Evolutionary conservation across 2,113 vertebrate genomes (phyloP).

Genomic region (Salminus brasiliensis): DNA sequence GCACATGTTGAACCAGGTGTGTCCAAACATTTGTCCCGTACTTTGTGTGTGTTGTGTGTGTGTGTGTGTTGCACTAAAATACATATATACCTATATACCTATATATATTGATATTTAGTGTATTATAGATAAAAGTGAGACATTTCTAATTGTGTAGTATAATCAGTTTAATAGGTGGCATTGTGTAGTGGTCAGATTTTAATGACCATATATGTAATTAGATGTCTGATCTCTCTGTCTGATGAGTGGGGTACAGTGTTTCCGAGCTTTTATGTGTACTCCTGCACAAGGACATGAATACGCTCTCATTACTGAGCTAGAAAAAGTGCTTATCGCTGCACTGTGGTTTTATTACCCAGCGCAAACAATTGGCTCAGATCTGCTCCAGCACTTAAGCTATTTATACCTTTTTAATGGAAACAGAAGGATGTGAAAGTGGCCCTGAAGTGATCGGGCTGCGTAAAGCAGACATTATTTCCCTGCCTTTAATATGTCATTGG

Average conservation of each 20-base stretch:
- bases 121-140: no score
- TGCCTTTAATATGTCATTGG: constrained; percentile 49
- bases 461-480: constrained; percentile 47
- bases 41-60: no score
- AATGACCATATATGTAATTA: background rate
- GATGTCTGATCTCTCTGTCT: background rate
- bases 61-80: no score
- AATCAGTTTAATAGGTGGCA: no score
- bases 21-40: no score
- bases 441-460: constrained; percentile 46
- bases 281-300: constrained; percentile 43
- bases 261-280: constrained; percentile 8
- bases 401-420: constrained; percentile 54
- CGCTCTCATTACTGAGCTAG: constrained; percentile 30
- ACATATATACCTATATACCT: no score
- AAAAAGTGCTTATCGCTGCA: constrained; percentile 44
- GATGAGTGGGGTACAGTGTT: background rate
- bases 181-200: background rate
- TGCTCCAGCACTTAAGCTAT: constrained; percentile 49
- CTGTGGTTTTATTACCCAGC: constrained; percentile 45
- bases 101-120: no score
- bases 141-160: no score
- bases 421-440: constrained; percentile 51
- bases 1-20: no score
- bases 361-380: constrained; percentile 49